Base-by-base conservation (phyloP, 2,888 invertebrate species). In the Poecilobothrus nobilitatus region DNA sequence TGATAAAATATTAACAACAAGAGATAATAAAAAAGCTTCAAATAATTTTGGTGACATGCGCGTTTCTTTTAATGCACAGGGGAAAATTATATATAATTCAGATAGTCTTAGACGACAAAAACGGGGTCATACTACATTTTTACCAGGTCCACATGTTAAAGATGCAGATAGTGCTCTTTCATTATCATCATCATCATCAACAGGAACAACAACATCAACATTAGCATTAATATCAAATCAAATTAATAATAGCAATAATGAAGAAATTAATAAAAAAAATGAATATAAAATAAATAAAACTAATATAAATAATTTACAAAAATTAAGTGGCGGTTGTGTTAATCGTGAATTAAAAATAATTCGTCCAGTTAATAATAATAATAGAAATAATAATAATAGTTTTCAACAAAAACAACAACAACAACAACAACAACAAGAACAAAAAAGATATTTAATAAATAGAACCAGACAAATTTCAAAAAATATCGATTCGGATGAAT, bases 11-110 rank as follows among this genome's bases (percentile, higher is more conserved):
- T 18, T 21, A 12, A 12, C 21, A 37, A 18, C 68, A 70, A 65
- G 69, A 72, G 71, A 71, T 71, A 33, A 7, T 68, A 70, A 71
- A 71, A 68, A 53, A 53, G 41, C 41, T 41, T 53, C 53, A 18
- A 53, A 53, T 18, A 53, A 12, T 18, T 53, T 53, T 2, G 76
- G 76, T 73, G 72, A 65, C 65, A 65, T 91, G 27, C 87, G 92
- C 76, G 92, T 94, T 63, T 91, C 90, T 53, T 82, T 94, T 65
- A 92, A 94, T 81, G 90, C 94, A 33, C 91, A 91, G 76, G 95
- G 94, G 67, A 91, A 91, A 84, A 91, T 94, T 65, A 90, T 94
- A 71, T 94, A 91, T 82, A 91, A 91, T 72, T 94, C 94, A 22
- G 94, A 94, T 75, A 94, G 93, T 77, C 82, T 94, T 72, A 89